Evolutionary conservation across 30 jellyfish, hydroid and myxozoan species (phyloP), one percentile per base, ranked within the genome.

Genomic region (Aurelia aurita complex sp. Pacific): DNA sequence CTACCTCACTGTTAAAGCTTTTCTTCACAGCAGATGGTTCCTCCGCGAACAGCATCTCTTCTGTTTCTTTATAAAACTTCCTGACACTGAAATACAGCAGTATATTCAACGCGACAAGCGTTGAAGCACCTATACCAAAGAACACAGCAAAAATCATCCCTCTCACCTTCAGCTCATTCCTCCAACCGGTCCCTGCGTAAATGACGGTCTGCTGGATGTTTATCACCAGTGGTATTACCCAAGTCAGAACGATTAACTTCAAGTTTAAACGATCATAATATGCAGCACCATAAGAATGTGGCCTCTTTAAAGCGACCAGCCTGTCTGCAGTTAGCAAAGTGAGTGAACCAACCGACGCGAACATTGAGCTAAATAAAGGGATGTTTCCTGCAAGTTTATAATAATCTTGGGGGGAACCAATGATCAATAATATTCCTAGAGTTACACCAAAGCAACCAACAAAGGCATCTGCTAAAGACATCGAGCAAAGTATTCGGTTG

Each of bases 381-480:
- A 77, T 36, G 59, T 77, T 77, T 38, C 87, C 87, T 1, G 87
- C 87, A 17, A 77, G 87, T 40, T 61, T 77, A 54, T 77, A 77
- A 36, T 42, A 51, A n/a, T 2, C 53, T 33, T 38, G 33, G 32
- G 77, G 42, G 54, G 77, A 38, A 3, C 23, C 36, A 1, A 3
- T 10, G 11, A 40, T 52, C 19, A 77, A 76, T 5, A 55, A 13
- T 7, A 35, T 33, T 36, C 87, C 87, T 0, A 77, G 87, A 16
- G 77, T 11, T 16, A 61, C 46, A 18, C 87, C 87, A 55, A 77
- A 77, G 18, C 34, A 11, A 4, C 87, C 87, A 10, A 77, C 87
- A 1, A 77, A 19, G 13, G 77, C 66, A 54, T 77, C 87, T 8
- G 87, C 87, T 8, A 77, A 63, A 8, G 75, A 63, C 67, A 77